phyloP scores from a whole-genome alignment of 2,113 vertebrate genomes.

The Acrocephalus kingi region DNA sequence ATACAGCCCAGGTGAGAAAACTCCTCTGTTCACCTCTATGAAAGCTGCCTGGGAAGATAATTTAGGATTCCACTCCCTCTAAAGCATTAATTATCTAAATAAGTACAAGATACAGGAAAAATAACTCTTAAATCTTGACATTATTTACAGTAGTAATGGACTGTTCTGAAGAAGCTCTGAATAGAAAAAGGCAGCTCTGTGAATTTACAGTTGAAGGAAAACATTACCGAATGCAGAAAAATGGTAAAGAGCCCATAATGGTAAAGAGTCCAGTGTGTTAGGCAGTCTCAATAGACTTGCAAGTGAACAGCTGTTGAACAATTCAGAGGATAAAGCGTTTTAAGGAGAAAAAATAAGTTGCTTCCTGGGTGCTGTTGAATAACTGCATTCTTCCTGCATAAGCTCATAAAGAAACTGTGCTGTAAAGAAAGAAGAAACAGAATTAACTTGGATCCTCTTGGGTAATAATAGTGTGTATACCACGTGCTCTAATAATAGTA shows the following conservation, averaged over 20 bases:
- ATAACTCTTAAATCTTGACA: background rate
- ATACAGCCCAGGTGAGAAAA: background rate
- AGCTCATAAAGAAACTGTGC: background rate
- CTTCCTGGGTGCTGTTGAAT: constrained; percentile 14
- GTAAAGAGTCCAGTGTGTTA: background rate
- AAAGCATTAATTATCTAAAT: background rate
- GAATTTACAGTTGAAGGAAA: background rate
- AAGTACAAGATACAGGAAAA: background rate
- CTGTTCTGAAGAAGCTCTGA: background rate
- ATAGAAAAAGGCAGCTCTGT: background rate
- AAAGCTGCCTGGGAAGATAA: background rate
- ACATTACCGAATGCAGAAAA: background rate
- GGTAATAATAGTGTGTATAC: background rate
- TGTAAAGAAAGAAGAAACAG: constrained; percentile 15
- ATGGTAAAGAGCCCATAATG: background rate
- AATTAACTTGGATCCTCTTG: background rate
- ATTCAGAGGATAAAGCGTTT: background rate
- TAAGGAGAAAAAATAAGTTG: background rate
- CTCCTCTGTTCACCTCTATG: background rate
- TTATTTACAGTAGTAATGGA: background rate
- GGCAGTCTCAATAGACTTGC: background rate
- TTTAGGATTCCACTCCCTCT: background rate
- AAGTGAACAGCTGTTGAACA: background rate
- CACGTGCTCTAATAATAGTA: background rate
- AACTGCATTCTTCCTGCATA: background rate